These are phyloP conservation scores for Sander lucioperca DNA, from an alignment of 2,113 vertebrate genomes.

Conservation along the genomic window DNA sequence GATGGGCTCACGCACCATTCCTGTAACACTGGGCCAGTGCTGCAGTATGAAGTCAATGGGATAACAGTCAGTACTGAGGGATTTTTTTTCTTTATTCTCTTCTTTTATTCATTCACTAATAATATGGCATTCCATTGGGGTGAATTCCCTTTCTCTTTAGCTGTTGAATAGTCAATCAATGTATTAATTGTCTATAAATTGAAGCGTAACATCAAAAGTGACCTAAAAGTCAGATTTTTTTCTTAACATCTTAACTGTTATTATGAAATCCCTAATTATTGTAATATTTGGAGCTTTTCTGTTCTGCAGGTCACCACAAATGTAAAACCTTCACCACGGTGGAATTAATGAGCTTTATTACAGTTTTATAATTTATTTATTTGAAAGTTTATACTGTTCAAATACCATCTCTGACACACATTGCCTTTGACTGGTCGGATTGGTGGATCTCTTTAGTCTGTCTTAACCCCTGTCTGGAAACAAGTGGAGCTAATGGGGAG, in stretches of 20 bases:
- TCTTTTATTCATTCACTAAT: constrained; percentile 53
- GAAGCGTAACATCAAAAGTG: constrained; percentile 56
- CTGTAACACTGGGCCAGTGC: constrained; percentile 53
- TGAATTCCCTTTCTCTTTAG: constrained; percentile 56
- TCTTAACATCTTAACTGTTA: constrained; percentile 81
- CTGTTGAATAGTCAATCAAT: constrained; percentile 56
- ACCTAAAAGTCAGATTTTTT: constrained; percentile 67
- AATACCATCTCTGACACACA: constrained; percentile 80
- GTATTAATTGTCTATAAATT: constrained; percentile 73
- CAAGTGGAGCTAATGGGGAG: constrained; percentile 86
- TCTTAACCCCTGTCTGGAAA: constrained; percentile 85
- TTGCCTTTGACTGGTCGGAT: constrained; percentile 76
- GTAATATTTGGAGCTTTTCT: constrained; percentile 80
- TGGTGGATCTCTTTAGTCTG: constrained; percentile 82
- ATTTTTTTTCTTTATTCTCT: not conserved
- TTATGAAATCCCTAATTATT: constrained; percentile 82
- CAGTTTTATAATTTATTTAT: constrained; percentile 49
- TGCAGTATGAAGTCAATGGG: constrained; percentile 60
- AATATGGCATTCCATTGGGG: constrained; percentile 63
- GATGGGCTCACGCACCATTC: constrained; percentile 67
- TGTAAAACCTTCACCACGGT: constrained; percentile 71
- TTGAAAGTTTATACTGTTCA: constrained; percentile 65
- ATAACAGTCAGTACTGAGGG: not conserved
- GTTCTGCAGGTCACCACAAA: constrained; percentile 77
- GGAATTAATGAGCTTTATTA: constrained; percentile 67